Evolutionary conservation across 1,140 invertebrate genomes (phyloP).

Genomic region (Araneus ventricosus): DNA sequence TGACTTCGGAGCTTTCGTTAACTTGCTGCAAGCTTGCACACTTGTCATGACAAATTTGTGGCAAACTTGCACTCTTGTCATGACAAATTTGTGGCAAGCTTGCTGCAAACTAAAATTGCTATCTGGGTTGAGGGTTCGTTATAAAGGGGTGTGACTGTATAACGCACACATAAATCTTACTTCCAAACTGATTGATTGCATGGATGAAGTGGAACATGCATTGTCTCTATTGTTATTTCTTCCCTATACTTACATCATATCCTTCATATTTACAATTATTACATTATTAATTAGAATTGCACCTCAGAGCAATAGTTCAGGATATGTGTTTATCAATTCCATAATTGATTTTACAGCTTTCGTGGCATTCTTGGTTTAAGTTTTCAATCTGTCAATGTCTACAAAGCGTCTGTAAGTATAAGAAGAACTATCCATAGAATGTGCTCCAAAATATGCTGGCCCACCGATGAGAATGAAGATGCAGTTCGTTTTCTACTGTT

Average conservation of each 20-base stretch:
- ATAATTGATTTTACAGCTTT: not conserved
- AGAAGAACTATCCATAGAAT: not conserved
- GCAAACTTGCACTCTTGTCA: too few species aligned
- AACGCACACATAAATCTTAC: not conserved
- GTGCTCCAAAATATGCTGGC: not conserved
- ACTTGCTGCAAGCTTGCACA: too few species aligned
- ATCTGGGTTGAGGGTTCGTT: too few species aligned
- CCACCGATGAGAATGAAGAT: not conserved
- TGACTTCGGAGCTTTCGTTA: too few species aligned
- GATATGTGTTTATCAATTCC: not conserved
- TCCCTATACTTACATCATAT: not conserved
- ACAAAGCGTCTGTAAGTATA: not conserved
- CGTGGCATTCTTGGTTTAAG: constrained; percentile 29
- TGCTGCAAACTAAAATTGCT: too few species aligned
- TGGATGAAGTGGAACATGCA: not conserved
- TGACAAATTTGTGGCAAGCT: too few species aligned
- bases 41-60: too few species aligned
- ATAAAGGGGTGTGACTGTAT: too few species aligned
- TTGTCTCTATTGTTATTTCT: not conserved
- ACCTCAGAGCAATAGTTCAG: not conserved
- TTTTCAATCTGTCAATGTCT: constrained; percentile 23
- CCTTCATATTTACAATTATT: constrained; percentile 37
- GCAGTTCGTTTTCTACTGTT: constrained; percentile 12
- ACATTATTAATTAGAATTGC: constrained; percentile 1
- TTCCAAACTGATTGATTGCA: not conserved